Evolutionary conservation across 2,888 invertebrate genomes (phyloP).

Genomic region (Rhogogaster chlorosoma): DNA sequence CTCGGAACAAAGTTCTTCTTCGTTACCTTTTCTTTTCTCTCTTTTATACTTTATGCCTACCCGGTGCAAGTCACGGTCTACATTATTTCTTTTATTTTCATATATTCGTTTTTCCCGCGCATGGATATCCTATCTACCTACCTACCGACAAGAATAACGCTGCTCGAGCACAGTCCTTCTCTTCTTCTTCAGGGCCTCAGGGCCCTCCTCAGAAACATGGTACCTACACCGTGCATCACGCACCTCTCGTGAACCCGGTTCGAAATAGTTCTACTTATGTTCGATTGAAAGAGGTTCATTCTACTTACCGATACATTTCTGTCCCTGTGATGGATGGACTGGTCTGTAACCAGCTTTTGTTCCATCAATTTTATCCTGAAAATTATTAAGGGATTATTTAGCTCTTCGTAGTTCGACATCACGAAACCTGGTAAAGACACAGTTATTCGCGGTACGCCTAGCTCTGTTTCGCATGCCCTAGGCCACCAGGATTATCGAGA

Average conservation of each 20-base stretch:
- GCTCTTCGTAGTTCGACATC: not conserved
- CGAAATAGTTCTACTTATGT: not conserved
- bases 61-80: conserved; percentile 65
- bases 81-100: conserved; percentile 56
- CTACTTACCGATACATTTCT: not conserved
- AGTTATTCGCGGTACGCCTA: not conserved
- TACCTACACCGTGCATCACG: not conserved
- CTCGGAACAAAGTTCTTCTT: conserved; percentile 72
- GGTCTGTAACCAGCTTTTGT: not conserved
- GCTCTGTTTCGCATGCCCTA: not conserved
- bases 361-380: not conserved
- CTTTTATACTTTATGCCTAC: not conserved
- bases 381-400: not conserved
- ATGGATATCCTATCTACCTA: not conserved
- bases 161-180: not conserved
- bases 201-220: not conserved
- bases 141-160: not conserved
- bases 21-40: conserved; percentile 13
- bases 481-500: conserved; percentile 15
- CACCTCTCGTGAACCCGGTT: not conserved
- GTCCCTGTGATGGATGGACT: too few species aligned
- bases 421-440: not conserved
- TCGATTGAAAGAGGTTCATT: not conserved
- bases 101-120: not conserved
- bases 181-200: not conserved